Conservation (phyloP, 2,888 invertebrate genomes). For the Phania funesta region DNA sequence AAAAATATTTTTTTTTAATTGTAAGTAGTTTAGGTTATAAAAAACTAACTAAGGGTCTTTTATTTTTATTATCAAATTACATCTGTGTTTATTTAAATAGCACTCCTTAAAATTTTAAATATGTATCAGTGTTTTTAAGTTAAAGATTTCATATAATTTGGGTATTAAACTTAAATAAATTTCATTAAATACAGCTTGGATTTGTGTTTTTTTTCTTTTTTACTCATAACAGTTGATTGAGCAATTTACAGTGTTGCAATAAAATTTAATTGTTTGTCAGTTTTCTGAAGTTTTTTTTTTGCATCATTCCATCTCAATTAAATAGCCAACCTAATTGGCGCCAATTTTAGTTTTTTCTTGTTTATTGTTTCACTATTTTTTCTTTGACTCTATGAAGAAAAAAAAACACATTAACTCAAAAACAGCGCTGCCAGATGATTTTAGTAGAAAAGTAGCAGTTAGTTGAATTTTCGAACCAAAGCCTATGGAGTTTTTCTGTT, state of each 20-base stretch:
- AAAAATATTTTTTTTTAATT: too few species aligned
- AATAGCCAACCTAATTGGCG: constrained; percentile 49
- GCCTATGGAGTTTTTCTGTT: too few species aligned
- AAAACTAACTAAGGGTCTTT: too few species aligned
- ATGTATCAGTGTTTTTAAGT: too few species aligned
- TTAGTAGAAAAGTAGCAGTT: not conserved
- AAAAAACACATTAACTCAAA: not conserved
- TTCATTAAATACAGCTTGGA: not conserved
- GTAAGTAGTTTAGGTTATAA: too few species aligned
- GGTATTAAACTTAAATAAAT: not conserved
- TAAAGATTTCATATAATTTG: too few species aligned
- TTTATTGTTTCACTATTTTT: not conserved
- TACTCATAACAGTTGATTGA: constrained; percentile 7
- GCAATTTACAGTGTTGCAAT: not conserved
- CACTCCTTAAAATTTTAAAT: too few species aligned
- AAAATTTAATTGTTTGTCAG: not conserved
- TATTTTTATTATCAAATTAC: too few species aligned
- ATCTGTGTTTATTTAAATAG: too few species aligned
- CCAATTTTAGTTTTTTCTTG: not conserved
- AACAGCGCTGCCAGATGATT: not conserved
- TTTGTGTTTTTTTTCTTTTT: not conserved
- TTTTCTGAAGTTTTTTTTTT: not conserved
- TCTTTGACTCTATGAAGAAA: not conserved
- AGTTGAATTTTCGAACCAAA: not conserved
- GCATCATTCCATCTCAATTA: constrained; percentile 41